These are phyloP conservation scores for Rhimphoctona megacephalus DNA, from an alignment of 2,888 invertebrate species.

Conservation along the genomic window DNA sequence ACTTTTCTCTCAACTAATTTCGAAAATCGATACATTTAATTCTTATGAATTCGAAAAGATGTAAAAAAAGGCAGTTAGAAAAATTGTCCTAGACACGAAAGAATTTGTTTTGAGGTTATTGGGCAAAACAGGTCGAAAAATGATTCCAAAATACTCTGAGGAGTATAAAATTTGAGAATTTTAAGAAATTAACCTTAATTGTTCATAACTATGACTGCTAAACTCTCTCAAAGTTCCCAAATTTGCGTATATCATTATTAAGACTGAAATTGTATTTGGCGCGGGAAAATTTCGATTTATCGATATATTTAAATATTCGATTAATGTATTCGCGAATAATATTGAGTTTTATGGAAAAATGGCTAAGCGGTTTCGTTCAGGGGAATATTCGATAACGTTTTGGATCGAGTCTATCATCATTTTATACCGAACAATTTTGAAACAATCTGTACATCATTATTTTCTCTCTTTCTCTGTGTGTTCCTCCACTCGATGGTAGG, in stretches of 20 bases:
- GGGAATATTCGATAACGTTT: neutral
- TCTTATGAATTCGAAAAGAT: too few species aligned
- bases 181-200: neutral
- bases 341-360: neutral
- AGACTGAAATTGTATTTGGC: neutral
- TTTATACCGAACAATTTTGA: neutral
- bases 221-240: neutral
- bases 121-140: too few species aligned
- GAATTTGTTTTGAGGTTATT: too few species aligned
- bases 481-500: slow-evolving; percentile 43
- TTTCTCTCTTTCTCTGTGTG: slow-evolving; percentile 40
- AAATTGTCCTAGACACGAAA: too few species aligned
- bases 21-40: too few species aligned
- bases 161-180: too few species aligned
- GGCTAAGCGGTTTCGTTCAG: neutral
- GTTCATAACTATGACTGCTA: neutral
- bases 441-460: slow-evolving; percentile 15
- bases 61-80: too few species aligned
- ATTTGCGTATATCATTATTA: too few species aligned
- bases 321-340: neutral
- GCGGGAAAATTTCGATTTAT: slow-evolving; percentile 3
- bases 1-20: neutral
- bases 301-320: slow-evolving; percentile 2
- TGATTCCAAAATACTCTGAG: too few species aligned
- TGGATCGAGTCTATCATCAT: neutral